phyloP scores from a whole-genome alignment of 2,113 vertebrate genomes.

The Electrona antarctica region DNA sequence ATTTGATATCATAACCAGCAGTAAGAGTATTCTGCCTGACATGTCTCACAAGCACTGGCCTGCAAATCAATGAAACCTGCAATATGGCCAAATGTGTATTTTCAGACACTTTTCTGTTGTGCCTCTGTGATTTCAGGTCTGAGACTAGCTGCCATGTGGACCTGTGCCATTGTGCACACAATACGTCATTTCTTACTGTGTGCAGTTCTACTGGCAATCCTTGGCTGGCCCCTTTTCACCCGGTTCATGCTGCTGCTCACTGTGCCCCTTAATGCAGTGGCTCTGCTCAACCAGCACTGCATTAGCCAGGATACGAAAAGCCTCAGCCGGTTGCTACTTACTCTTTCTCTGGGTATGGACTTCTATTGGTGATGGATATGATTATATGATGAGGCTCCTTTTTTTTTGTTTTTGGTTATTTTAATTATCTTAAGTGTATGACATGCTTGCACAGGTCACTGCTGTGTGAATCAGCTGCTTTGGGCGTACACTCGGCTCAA shows the following conservation, averaged over 20 bases:
- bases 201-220: slow-evolving; percentile 77
- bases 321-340: slow-evolving; percentile 74
- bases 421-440: background rate
- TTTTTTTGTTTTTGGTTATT: too few species aligned
- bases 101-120: background rate
- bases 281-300: slow-evolving; percentile 78
- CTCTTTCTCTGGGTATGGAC: slow-evolving; percentile 71
- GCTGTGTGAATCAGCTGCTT: slow-evolving; percentile 57
- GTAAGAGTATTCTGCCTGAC: background rate
- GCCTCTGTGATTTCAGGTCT: slow-evolving; percentile 57
- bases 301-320: slow-evolving; percentile 72
- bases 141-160: slow-evolving; percentile 76
- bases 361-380: too few species aligned
- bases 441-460: slow-evolving; percentile 65
- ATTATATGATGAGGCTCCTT: too few species aligned
- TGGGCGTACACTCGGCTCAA: slow-evolving; percentile 33
- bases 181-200: slow-evolving; percentile 77
- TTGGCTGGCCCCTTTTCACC: slow-evolving; percentile 69
- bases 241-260: slow-evolving; percentile 74
- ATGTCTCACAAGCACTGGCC: background rate
- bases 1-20: background rate
- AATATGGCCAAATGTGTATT: background rate
- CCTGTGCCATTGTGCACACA: slow-evolving; percentile 69
- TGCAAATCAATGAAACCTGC: background rate
- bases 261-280: slow-evolving; percentile 71